Evolutionary conservation across 1,140 invertebrate species (phyloP).

Genomic region (Drosophila sproati): DNA sequence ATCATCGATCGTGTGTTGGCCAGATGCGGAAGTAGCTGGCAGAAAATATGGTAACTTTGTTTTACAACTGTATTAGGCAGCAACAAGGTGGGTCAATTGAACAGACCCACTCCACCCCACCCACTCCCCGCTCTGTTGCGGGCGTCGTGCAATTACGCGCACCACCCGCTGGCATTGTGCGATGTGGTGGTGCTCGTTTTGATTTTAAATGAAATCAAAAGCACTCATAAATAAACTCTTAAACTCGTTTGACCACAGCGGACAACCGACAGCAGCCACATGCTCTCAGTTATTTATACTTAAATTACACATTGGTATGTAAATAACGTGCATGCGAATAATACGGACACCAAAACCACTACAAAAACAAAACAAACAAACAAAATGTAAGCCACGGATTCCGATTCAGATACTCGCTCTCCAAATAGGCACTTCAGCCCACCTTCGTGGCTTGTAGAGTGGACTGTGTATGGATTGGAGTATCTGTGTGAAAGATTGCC

Average conservation of each 20-base stretch:
- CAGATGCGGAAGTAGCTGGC: constrained; percentile 67
- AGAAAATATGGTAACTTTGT: constrained; percentile 58
- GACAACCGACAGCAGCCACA: constrained; percentile 37
- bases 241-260: constrained; percentile 77
- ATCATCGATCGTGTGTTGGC: constrained; percentile 22
- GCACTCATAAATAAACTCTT: constrained; percentile 82
- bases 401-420: constrained; percentile 43
- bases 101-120: not conserved
- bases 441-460: constrained; percentile 67
- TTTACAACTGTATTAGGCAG: constrained; percentile 77
- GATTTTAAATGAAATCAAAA: constrained; percentile 80
- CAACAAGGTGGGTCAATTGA: constrained; percentile 34
- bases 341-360: constrained; percentile 5
- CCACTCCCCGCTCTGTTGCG: constrained; percentile 17
- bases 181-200: constrained; percentile 31
- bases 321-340: constrained; percentile 78
- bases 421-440: constrained; percentile 58
- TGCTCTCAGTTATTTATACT: constrained; percentile 50
- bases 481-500: constrained; percentile 49
- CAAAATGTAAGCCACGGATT: constrained; percentile 45
- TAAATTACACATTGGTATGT: constrained; percentile 73
- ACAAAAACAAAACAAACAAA: constrained; percentile 20
- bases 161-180: constrained; percentile 71
- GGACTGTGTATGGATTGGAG: constrained; percentile 12
- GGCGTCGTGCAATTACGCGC: constrained; percentile 68